phyloP scores from a whole-genome alignment of 1,140 invertebrate genomes.

The Danaus plexippus region DNA sequence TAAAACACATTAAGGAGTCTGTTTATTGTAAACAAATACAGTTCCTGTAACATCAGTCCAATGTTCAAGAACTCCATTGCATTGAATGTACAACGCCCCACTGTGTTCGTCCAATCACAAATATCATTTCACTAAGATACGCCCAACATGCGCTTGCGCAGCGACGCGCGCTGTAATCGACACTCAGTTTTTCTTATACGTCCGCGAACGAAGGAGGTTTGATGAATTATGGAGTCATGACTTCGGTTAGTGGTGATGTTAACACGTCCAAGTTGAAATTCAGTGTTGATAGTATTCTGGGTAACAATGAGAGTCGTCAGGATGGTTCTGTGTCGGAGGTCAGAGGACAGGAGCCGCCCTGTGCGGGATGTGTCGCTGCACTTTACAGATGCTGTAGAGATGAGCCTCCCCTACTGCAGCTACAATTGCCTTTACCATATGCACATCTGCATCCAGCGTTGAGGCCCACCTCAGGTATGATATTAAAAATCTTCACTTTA shows the following conservation, averaged over 20 bases:
- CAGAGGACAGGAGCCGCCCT: slow-evolving; percentile 49
- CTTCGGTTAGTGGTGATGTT: slow-evolving; percentile 52
- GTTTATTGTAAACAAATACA: slow-evolving; percentile 67
- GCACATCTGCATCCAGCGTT: slow-evolving; percentile 59
- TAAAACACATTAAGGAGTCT: slow-evolving; percentile 66
- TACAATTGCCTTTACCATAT: slow-evolving; percentile 51
- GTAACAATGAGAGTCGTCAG: slow-evolving; percentile 35
- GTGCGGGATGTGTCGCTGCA: slow-evolving; percentile 57
- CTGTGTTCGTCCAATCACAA: slow-evolving; percentile 33
- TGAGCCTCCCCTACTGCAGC: slow-evolving; percentile 49
- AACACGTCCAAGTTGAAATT: slow-evolving; percentile 57
- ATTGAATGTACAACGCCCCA: slow-evolving; percentile 39
- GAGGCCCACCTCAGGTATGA: slow-evolving; percentile 53
- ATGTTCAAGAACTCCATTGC: slow-evolving; percentile 48
- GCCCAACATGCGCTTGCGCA: slow-evolving; percentile 53
- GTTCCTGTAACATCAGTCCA: slow-evolving; percentile 57
- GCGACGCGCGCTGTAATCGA: slow-evolving; percentile 37
- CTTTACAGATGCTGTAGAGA: slow-evolving; percentile 61
- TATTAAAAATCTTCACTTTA: slow-evolving; percentile 3
- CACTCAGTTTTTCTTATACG: slow-evolving; percentile 53
- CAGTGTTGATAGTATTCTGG: slow-evolving; percentile 63
- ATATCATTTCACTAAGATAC: slow-evolving; percentile 31
- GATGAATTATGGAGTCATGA: slow-evolving; percentile 41
- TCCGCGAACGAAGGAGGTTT: slow-evolving; percentile 28
- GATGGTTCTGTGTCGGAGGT: slow-evolving; percentile 27